These are phyloP conservation scores for Polypterus bichir DNA, from an alignment of 2,113 vertebrate genomes.

Conservation along the genomic window DNA sequence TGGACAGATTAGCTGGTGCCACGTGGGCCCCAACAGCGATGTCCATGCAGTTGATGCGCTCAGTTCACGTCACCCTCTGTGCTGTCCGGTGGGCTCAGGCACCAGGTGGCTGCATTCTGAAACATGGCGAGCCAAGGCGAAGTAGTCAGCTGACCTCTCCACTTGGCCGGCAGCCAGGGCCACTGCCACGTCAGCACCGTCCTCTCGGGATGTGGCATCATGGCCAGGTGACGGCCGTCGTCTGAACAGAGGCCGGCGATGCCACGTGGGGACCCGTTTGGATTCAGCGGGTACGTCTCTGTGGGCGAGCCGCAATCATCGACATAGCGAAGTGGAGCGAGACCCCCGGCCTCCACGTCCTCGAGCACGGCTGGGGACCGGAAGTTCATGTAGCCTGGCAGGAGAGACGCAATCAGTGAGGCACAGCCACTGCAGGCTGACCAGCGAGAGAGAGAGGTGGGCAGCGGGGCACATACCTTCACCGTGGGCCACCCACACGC, in stretches of 20 bases:
- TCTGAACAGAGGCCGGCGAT: conserved; percentile 65
- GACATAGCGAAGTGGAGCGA: conserved; percentile 65
- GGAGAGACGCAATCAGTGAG: neutral
- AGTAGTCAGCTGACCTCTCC: conserved; percentile 37
- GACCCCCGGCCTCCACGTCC: conserved; percentile 32
- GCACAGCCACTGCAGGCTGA: neutral
- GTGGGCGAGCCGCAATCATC: conserved; percentile 68
- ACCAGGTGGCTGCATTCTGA: conserved; percentile 68
- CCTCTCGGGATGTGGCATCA: conserved; percentile 85
- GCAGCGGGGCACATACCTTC: conserved; percentile 51
- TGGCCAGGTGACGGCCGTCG: conserved; percentile 72
- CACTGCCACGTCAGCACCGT: conserved; percentile 78
- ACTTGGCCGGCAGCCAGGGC: conserved; percentile 59
- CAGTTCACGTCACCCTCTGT: too few relatives aligned
- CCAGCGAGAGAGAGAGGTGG: neutral
- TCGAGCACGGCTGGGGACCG: conserved; percentile 37
- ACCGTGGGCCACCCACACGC: conserved; percentile 80
- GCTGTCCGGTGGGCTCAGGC: conserved; percentile 19
- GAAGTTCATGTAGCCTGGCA: conserved; percentile 70
- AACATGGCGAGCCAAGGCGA: conserved; percentile 77
- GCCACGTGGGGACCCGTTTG: conserved; percentile 67
- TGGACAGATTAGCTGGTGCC: too few relatives aligned
- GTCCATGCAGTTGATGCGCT: too few relatives aligned
- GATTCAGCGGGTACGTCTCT: conserved; percentile 69
- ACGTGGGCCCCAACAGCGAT: too few relatives aligned